Percentiles rank a stretch among this genome's conserved stretches.
Evolutionary conservation across 2,797 vertebrate genomes (phyloP).

Genomic region (Arnoldichthys spilopterus): DNA sequence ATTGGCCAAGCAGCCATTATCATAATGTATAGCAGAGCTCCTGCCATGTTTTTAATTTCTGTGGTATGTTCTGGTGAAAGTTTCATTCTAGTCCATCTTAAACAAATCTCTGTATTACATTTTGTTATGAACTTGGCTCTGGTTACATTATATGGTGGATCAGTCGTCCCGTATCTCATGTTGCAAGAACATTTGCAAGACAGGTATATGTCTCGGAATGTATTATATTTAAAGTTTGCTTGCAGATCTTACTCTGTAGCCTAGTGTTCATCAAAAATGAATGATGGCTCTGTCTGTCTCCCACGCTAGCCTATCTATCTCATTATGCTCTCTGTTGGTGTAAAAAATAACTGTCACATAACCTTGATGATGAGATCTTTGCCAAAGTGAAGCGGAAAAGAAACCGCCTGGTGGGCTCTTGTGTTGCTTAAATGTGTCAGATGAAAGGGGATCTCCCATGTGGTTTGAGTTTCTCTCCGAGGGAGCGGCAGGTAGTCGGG

Average conservation of each 20-base stretch:
- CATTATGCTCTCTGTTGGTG: slow-evolving; percentile 33
- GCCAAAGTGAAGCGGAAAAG: slow-evolving; percentile 31
- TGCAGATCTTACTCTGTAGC: slow-evolving; percentile 17
- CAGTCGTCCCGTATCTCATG: slow-evolving; percentile 8
- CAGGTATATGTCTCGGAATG: slow-evolving; percentile 8
- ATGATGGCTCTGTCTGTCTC: slow-evolving; percentile 17
- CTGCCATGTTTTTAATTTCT: slow-evolving; percentile 12
- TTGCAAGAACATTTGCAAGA: slow-evolving; percentile 10
- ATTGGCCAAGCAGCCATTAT: neutral
- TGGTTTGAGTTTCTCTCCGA: slow-evolving; percentile 69
- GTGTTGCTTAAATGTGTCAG: slow-evolving; percentile 59
- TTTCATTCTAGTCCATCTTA: slow-evolving; percentile 6
- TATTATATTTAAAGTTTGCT: neutral
- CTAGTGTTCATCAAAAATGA: slow-evolving; percentile 7
- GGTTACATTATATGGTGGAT: neutral
- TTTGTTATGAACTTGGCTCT: slow-evolving; percentile 18
- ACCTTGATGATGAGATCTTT: slow-evolving; percentile 43
- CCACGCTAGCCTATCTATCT: slow-evolving; percentile 41
- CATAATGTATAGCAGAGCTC: slow-evolving; percentile 11
- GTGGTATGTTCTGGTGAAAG: slow-evolving; percentile 1
- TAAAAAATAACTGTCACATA: slow-evolving; percentile 42
- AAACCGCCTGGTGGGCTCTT: slow-evolving; percentile 41
- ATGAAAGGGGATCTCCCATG: slow-evolving; percentile 72
- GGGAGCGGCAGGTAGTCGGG: slow-evolving; percentile 24
- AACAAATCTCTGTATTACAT: slow-evolving; percentile 21